Evolutionary conservation across 2,113 vertebrate species (phyloP).

Genomic region (Rissa tridactyla): DNA sequence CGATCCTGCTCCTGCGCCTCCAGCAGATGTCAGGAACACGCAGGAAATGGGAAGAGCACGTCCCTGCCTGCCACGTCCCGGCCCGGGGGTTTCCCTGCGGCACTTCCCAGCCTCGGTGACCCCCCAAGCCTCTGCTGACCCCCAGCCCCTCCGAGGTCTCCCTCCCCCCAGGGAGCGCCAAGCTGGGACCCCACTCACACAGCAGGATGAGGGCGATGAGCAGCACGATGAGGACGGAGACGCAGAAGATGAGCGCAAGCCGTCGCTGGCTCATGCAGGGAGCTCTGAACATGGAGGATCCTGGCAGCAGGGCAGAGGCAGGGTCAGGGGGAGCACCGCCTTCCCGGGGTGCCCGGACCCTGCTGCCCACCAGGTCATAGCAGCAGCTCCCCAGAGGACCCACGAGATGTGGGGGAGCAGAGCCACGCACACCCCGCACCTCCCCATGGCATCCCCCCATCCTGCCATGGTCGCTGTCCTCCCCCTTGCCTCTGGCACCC

Average conservation of each 20-base stretch:
- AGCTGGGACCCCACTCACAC: conserved; percentile 62
- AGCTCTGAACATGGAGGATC: conserved; percentile 66
- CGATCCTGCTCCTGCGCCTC: background rate
- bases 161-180: background rate
- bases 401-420: background rate
- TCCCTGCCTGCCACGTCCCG: background rate
- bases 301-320: background rate
- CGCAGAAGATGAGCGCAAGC: conserved; percentile 65
- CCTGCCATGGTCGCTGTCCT: background rate
- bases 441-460: background rate
- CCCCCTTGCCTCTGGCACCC: too few relatives aligned
- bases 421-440: accelerated
- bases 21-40: conserved; percentile 38
- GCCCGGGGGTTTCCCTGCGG: background rate
- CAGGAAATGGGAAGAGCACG: background rate
- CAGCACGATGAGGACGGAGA: conserved; percentile 72
- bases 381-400: background rate
- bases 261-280: conserved; percentile 66
- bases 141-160: background rate
- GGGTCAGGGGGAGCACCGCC: background rate
- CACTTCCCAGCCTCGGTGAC: background rate
- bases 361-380: background rate
- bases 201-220: conserved; percentile 73
- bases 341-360: background rate
- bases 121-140: background rate